Evolutionary conservation across 2,797 vertebrate genomes (phyloP).

Genomic region (Galaxias olidus): DNA sequence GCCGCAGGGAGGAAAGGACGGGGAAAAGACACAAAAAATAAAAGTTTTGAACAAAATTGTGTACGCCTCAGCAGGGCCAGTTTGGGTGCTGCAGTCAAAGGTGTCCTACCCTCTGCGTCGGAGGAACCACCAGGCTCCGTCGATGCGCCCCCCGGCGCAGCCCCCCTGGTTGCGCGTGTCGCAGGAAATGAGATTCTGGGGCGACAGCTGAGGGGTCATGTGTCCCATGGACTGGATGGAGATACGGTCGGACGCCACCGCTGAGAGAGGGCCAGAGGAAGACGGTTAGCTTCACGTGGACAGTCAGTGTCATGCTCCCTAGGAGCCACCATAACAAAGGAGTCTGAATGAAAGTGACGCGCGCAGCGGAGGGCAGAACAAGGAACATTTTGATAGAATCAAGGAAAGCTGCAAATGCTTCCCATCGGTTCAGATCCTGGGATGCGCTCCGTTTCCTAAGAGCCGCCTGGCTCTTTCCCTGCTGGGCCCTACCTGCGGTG

Average conservation of each 20-base stretch:
- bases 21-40: neutral
- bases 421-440: no score
- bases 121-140: conserved; percentile 96
- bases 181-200: conserved; percentile 95
- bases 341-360: no score
- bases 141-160: conserved; percentile 86
- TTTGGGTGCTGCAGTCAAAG: neutral
- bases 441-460: no score
- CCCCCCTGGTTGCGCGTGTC: conserved; percentile 92
- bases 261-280: conserved; percentile 56
- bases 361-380: no score
- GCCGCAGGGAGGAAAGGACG: neutral
- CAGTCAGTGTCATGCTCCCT: no score
- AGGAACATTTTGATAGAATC: no score
- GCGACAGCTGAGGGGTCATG: conserved; percentile 91
- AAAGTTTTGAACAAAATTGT: neutral
- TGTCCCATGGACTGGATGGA: conserved; percentile 98
- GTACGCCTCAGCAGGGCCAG: neutral
- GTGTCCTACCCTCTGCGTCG: conserved; percentile 82
- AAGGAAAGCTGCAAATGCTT: no score
- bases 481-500: conserved; percentile 80
- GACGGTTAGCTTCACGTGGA: neutral
- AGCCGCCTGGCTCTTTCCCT: neutral
- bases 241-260: conserved; percentile 94
- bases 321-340: no score